Evolutionary conservation across 2,797 vertebrate species (phyloP).

Genomic region (Gadopsis marmoratus): DNA sequence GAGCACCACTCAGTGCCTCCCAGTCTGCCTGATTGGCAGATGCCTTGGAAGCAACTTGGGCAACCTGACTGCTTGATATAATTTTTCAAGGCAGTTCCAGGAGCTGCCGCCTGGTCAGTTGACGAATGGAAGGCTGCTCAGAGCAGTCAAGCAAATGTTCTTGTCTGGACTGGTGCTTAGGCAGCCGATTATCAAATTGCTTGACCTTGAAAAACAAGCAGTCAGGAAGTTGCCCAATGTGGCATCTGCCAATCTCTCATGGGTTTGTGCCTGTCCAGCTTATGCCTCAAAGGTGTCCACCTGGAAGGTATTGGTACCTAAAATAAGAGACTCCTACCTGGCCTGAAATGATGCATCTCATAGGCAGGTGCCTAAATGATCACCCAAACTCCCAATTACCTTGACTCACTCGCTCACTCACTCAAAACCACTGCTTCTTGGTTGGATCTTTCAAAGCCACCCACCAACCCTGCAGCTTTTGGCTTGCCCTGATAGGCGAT

Average conservation of each 20-base stretch:
- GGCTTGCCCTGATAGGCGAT: conserved; percentile 59
- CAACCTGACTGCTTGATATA: conserved; percentile 58
- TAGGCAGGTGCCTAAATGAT: conserved; percentile 59
- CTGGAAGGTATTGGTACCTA: conserved; percentile 67
- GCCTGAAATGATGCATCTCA: conserved; percentile 62
- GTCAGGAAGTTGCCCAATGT: conserved; percentile 62
- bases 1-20: conserved; percentile 25
- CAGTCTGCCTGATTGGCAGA: conserved; percentile 48
- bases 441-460: conserved; percentile 56
- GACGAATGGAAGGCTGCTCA: conserved; percentile 53
- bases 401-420: conserved; percentile 52
- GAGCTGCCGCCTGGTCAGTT: conserved; percentile 28
- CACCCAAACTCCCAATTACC: conserved; percentile 38
- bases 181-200: conserved; percentile 53
- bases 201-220: conserved; percentile 66
- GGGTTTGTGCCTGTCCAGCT: conserved; percentile 75
- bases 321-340: conserved; percentile 60
- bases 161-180: conserved; percentile 58
- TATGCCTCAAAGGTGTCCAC: conserved; percentile 70
- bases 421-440: conserved; percentile 65
- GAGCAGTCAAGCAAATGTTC: conserved; percentile 46
- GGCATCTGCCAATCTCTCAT: conserved; percentile 59
- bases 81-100: conserved; percentile 51
- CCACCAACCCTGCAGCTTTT: conserved; percentile 68
- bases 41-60: conserved; percentile 54